Conservation (phyloP, 53 echinoderm and acorn worm species). For the Echinometra lucunter region DNA sequence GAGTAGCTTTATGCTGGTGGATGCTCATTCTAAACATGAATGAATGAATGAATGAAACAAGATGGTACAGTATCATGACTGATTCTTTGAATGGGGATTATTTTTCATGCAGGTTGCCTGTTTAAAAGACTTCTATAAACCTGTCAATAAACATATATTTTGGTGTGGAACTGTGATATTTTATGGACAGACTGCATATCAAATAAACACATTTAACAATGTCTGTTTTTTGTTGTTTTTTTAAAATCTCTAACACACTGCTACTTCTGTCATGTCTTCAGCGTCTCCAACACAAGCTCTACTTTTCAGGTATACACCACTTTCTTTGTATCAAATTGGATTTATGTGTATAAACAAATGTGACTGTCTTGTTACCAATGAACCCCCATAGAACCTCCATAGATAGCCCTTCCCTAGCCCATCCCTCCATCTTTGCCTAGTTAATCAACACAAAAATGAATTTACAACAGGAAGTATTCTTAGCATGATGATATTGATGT, state of each 20-base stretch:
- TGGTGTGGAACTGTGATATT: not conserved
- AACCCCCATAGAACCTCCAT: not conserved
- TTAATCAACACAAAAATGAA: constrained; percentile 35
- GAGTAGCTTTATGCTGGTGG: constrained; percentile 17
- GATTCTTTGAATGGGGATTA: constrained; percentile 15
- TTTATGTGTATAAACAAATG: not conserved
- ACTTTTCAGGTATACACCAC: too few species aligned
- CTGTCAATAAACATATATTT: not conserved
- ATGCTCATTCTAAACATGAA: constrained; percentile 12
- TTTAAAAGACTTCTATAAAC: not conserved
- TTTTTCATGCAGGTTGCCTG: not conserved
- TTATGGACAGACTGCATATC: not conserved
- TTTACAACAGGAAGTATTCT: constrained; percentile 48
- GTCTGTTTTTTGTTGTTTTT: too few species aligned
- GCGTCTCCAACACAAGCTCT: too few species aligned
- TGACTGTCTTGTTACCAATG: not conserved
- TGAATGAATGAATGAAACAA: constrained; percentile 30
- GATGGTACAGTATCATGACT: constrained; percentile 13
- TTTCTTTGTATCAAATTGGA: not conserved
- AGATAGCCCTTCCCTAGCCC: not conserved
- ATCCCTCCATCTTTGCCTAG: not conserved
- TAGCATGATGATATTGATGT: constrained; percentile 46
- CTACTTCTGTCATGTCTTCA: too few species aligned
- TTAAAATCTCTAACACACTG: too few species aligned
- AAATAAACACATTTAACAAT: not conserved